Conservation (phyloP, 2,113 vertebrate species). For the Amphiprion ocellaris region DNA sequence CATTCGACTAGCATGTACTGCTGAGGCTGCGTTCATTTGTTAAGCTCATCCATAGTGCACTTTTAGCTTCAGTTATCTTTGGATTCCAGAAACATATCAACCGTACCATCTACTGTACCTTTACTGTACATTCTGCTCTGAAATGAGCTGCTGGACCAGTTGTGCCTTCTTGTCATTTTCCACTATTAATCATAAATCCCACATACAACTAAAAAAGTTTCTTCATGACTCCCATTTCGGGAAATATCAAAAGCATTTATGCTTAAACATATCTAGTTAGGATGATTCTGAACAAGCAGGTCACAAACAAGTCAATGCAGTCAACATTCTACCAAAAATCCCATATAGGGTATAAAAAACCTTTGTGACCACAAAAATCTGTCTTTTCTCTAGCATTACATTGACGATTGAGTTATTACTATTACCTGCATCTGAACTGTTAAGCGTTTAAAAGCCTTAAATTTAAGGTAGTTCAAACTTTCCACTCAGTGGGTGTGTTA, state of each 20-base stretch:
- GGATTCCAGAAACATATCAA: conserved; percentile 13
- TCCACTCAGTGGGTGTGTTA: background rate
- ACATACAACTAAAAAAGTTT: no score
- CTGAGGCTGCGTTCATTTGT: background rate
- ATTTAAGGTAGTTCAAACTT: background rate
- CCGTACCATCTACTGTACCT: conserved; percentile 17
- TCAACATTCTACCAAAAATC: no score
- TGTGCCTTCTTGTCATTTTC: background rate
- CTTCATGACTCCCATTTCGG: no score
- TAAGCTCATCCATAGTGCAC: background rate
- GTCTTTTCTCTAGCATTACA: no score
- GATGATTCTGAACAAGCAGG: no score
- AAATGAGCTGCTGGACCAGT: conserved; percentile 14
- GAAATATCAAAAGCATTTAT: no score
- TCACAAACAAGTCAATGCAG: no score
- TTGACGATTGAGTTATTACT: no score
- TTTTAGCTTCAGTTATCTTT: conserved; percentile 1
- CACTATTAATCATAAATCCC: background rate
- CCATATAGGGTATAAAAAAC: no score
- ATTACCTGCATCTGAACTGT: background rate
- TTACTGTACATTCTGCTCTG: background rate
- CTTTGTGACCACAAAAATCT: no score
- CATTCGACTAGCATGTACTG: no score
- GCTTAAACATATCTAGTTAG: no score
- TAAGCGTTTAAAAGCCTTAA: background rate